A percentile compares a stretch with the other conserved stretches of the same genome.
Conservation (phyloP, 2,888 invertebrate species). For the Aelia acuminata region DNA sequence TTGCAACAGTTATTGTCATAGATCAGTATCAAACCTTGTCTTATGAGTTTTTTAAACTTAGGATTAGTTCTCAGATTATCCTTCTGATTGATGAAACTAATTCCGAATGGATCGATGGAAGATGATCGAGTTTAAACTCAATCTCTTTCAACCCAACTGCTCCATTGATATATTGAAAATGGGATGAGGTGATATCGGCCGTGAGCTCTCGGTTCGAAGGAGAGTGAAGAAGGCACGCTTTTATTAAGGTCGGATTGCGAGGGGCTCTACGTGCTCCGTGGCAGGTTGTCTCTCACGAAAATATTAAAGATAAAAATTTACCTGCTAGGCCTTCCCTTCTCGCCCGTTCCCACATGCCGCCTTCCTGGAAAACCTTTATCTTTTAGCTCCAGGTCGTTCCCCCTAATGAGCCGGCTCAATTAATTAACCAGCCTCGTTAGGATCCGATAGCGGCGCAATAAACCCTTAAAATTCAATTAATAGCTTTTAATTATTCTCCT, state of each 20-base stretch:
- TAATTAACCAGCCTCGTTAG: background rate
- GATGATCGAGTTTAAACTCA: too few relatives aligned
- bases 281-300: constrained; percentile 28
- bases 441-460: background rate
- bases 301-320: constrained; percentile 42
- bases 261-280: background rate
- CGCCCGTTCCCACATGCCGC: background rate
- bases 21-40: too few relatives aligned
- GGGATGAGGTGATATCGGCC: background rate
- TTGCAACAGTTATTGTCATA: too few relatives aligned
- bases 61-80: too few relatives aligned
- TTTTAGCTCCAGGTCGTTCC: background rate
- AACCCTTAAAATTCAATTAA: background rate
- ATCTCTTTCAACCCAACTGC: background rate
- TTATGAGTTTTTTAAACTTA: too few relatives aligned
- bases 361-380: constrained; percentile 13
- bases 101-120: too few relatives aligned
- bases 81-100: too few relatives aligned
- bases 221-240: constrained; percentile 16
- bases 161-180: background rate
- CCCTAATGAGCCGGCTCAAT: background rate
- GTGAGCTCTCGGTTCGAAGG: background rate
- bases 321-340: background rate
- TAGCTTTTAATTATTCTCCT: background rate
- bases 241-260: constrained; percentile 34